Percentiles rank a stretch among this genome's conserved stretches.
Conservation (phyloP, 2,888 invertebrate genomes). For the Perithous albicinctus region DNA sequence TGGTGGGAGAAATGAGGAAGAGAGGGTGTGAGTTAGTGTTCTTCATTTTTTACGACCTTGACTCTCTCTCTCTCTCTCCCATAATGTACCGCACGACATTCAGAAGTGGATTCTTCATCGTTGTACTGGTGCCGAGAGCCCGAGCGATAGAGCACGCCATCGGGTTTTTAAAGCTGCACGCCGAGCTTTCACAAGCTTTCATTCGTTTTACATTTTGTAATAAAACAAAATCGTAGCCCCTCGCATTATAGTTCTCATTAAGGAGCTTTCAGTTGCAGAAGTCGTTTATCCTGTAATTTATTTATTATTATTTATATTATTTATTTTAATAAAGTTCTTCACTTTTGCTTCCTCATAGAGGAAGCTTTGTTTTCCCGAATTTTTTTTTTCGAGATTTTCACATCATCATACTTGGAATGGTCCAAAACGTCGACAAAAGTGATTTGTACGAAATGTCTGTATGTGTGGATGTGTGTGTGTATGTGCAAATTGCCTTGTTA, state of each 20-base stretch:
- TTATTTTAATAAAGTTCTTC: too few species aligned
- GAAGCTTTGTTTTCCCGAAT: too few species aligned
- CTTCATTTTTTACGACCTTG: conserved; percentile 54
- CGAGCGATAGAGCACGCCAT: conserved; percentile 50
- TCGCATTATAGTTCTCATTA: conserved; percentile 7
- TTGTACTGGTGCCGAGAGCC: not conserved
- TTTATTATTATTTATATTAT: too few species aligned
- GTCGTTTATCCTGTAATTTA: too few species aligned
- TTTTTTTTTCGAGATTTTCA: too few species aligned
- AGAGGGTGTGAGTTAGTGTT: not conserved
- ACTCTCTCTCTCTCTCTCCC: conserved; percentile 21
- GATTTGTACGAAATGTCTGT: too few species aligned
- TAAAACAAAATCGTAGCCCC: conserved; percentile 17
- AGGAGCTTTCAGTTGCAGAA: too few species aligned
- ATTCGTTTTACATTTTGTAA: conserved; percentile 7
- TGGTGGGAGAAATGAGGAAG: not conserved
- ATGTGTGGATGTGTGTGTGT: too few species aligned
- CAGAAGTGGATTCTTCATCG: conserved; percentile 37
- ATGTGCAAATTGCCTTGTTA: too few species aligned
- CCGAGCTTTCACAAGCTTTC: conserved; percentile 42
- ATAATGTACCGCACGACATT: conserved; percentile 12
- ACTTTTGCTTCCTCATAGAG: too few species aligned
- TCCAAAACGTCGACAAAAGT: too few species aligned
- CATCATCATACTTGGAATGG: too few species aligned
- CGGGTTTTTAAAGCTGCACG: conserved; percentile 20